Percentiles rank a stretch among this genome's conserved stretches.
phyloP scores from a whole-genome alignment of 2,113 vertebrate genomes.

The Phylloscopus whistleri region DNA sequence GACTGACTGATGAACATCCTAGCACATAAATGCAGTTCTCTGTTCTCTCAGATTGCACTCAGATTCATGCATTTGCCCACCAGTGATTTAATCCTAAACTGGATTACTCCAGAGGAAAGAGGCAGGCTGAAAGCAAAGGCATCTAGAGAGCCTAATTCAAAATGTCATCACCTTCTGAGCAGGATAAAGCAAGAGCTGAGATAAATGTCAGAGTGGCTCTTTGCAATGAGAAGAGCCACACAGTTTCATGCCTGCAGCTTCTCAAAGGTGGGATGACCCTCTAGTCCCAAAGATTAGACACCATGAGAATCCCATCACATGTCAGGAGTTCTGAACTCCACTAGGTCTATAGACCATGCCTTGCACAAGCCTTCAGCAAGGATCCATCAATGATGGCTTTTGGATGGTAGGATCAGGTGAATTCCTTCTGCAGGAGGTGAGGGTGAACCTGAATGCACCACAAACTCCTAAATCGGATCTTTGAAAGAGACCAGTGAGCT shows the following conservation, averaged over 20 bases:
- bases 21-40: neutral
- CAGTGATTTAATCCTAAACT: neutral
- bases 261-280: neutral
- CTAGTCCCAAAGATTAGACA: neutral
- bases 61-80: rapidly evolving
- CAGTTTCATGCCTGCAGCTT: neutral
- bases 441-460: neutral
- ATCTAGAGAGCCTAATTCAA: neutral
- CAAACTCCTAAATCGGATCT: neutral
- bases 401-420: rapidly evolving
- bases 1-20: neutral
- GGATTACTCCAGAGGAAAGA: neutral
- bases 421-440: neutral
- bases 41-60: neutral
- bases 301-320: neutral
- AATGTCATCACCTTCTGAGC: neutral
- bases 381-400: neutral
- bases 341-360: neutral
- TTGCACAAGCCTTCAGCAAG: neutral
- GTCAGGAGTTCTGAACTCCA: neutral
- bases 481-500: neutral
- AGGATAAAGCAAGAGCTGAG: neutral
- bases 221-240: neutral
- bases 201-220: neutral
- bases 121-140: slow-evolving; percentile 5